Evolutionary conservation across 2,113 vertebrate genomes (phyloP).

Genomic region (Salvator merianae): DNA sequence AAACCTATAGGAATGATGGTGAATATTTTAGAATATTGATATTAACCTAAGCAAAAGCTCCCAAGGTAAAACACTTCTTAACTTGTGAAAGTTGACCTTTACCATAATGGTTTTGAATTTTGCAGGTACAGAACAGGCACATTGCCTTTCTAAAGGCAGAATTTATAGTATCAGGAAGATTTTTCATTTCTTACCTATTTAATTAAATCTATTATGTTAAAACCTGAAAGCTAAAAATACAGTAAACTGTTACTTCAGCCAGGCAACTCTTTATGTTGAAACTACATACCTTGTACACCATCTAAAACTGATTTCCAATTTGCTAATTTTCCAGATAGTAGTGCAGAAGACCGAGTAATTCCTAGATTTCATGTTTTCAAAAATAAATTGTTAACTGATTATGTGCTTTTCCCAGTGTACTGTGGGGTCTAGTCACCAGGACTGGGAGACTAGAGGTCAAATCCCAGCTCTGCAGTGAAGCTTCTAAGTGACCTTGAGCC

Average conservation of each 20-base stretch:
- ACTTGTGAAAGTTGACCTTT: not conserved
- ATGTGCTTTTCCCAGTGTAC: not conserved
- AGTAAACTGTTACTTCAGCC: too few relatives aligned
- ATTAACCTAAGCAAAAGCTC: not conserved
- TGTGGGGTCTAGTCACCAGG: not conserved
- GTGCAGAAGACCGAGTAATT: not conserved
- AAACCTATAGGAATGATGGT: not conserved
- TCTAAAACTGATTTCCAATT: not conserved
- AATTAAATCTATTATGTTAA: not conserved
- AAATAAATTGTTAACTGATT: not conserved
- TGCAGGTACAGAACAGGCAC: not conserved
- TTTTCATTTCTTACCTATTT: not conserved
- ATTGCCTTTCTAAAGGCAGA: not conserved
- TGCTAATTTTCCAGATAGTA: not conserved
- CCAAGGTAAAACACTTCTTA: not conserved
- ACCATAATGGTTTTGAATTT: not conserved
- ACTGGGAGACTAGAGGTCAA: not conserved
- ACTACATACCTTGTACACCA: not conserved
- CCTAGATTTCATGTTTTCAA: not conserved
- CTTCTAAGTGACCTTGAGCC: not conserved
- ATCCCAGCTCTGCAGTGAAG: not conserved
- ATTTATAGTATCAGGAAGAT: not conserved
- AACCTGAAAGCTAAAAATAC: not conserved
- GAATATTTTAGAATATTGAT: not conserved
- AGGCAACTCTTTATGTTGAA: too few relatives aligned